Percentiles rank a stretch among this genome's conserved stretches.
These are phyloP conservation scores for Ochropleura leucogaster DNA, from an alignment of 2,888 invertebrate genomes.

Conservation along the genomic window DNA sequence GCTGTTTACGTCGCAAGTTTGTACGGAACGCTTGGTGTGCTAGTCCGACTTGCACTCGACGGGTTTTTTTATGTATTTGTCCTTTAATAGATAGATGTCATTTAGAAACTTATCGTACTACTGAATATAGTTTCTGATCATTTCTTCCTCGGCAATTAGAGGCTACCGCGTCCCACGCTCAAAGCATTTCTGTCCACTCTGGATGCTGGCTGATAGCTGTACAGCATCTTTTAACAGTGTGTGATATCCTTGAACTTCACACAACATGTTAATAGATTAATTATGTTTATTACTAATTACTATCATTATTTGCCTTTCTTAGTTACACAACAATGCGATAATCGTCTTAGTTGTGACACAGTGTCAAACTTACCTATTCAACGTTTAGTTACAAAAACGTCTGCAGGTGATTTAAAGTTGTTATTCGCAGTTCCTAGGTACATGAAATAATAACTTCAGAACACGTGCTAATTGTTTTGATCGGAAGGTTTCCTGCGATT, in stretches of 20 bases:
- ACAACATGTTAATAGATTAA: not conserved
- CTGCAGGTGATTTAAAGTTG: constrained; percentile 21
- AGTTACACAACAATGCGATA: constrained; percentile 1
- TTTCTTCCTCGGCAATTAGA: too few species aligned
- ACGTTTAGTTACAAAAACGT: constrained; percentile 4
- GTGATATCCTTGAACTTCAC: not conserved
- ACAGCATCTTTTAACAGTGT: not conserved
- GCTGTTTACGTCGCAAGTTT: too few species aligned
- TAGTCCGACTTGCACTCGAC: too few species aligned
- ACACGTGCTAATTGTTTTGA: constrained; percentile 33
- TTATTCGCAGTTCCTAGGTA: not conserved
- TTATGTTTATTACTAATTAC: not conserved
- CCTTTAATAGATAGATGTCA: constrained; percentile 14
- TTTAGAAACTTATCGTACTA: not conserved
- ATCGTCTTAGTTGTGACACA: not conserved
- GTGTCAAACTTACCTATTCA: not conserved
- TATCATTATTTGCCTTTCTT: constrained; percentile 4
- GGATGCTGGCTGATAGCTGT: not conserved
- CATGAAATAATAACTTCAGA: constrained; percentile 38
- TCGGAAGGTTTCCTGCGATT: constrained; percentile 26
- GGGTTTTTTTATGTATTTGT: constrained; percentile 11
- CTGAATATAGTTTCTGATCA: not conserved
- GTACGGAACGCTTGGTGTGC: too few species aligned
- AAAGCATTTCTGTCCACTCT: too few species aligned
- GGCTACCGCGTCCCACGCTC: not conserved